Evolutionary conservation across 2,797 vertebrate species (phyloP).

Genomic region (Neosalanx taihuensis): DNA sequence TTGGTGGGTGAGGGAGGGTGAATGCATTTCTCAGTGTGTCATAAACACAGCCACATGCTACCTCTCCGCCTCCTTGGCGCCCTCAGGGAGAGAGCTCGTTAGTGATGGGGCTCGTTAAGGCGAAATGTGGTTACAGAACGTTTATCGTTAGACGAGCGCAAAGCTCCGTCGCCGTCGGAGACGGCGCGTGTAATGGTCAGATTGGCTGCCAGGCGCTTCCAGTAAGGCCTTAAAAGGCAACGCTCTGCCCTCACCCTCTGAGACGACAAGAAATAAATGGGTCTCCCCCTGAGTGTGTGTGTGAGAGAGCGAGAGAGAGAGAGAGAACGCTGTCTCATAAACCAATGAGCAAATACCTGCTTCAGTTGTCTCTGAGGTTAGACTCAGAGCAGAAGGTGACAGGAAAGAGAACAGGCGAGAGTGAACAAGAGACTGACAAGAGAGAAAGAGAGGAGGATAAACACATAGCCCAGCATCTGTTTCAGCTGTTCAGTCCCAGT

Average conservation of each 20-base stretch:
- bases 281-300: conserved; percentile 34
- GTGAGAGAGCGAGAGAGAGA: conserved; percentile 8
- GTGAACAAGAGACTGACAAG: not conserved
- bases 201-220: conserved; percentile 44
- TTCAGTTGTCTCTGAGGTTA: conserved; percentile 2
- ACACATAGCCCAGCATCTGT: not conserved
- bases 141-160: conserved; percentile 41
- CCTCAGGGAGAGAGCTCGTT: conserved; percentile 50
- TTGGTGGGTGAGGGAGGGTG: too few relatives aligned
- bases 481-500: not conserved
- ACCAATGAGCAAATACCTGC: conserved; percentile 12
- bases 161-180: conserved; percentile 39
- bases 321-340: conserved; percentile 7
- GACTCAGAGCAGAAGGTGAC: not conserved
- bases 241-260: not conserved
- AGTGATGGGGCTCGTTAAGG: conserved; percentile 15
- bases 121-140: conserved; percentile 27
- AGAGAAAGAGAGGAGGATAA: not conserved
- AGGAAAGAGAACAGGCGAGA: not conserved
- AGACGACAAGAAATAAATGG: conserved; percentile 45
- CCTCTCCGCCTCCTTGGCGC: conserved; percentile 23
- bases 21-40: too few relatives aligned
- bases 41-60: conserved; percentile 26
- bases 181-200: conserved; percentile 25
- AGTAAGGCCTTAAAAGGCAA: conserved; percentile 41